Evolutionary conservation across 2,888 invertebrate species (phyloP), one percentile per base, ranked within the genome.

Genomic region (Orgyia antiqua): DNA sequence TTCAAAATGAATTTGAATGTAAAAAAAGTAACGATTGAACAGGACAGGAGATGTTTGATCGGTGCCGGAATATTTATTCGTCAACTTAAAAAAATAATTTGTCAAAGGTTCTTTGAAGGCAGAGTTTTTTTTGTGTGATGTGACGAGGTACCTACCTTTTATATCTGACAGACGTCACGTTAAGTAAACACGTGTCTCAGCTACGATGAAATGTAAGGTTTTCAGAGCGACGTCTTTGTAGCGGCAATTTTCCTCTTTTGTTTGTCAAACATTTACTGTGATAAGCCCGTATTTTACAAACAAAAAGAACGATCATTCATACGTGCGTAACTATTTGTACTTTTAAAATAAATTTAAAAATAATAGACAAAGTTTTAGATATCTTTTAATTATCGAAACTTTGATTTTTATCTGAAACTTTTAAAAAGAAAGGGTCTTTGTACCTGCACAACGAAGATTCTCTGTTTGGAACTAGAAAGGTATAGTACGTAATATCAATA

Each of bases 61-160:
- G 19, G 28, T 11, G 30, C 58, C 36, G 26, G 37, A 38, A 45
- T 64, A 64, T 67, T 66, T 64, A 53, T 62, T 53, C 63, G 70
- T 66, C 68, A 67, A 68, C 54, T 60, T 70, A 69, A 72, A 66
- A 65, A 57, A 64, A 73, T 74, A 76, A 78, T 80, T 79, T 72
- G 70, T 78, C 79, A 79, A 80, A 79, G 78, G 73, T 58, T 58
- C 68, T 72, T 73, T 73, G 68, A 70, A 53, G 54, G 57, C 36
- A 38, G 55, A 55, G 56, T 68, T 70, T 71, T 74, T 73, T 73
- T 64, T 62, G 56, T 64, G 52, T 46, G 50, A 42, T 32, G 24
- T 36, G 43, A 53, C 53, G 55, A 56, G 51, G 62, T 53, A 59
- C 60, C 65, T 66, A 4, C 6, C 67, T 72, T 66, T 64, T 64